phyloP scores from a whole-genome alignment of 2,113 vertebrate species.

The Protobothrops mucrosquamatus region DNA sequence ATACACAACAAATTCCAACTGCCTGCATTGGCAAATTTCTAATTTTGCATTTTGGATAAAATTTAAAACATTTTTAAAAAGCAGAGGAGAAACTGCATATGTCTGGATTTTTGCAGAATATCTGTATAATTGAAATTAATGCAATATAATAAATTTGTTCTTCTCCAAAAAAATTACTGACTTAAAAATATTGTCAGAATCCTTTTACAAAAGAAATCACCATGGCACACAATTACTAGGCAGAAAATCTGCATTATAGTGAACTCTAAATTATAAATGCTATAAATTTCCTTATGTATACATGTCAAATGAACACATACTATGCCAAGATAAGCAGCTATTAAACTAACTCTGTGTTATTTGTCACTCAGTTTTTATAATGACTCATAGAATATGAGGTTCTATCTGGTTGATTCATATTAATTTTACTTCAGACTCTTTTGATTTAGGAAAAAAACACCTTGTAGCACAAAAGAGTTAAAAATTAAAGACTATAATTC shows the following conservation, averaged over 20 bases:
- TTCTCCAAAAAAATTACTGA: neutral
- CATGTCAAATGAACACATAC: neutral
- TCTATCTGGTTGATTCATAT: neutral
- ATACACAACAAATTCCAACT: neutral
- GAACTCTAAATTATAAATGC: neutral
- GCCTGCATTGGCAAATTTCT: neutral
- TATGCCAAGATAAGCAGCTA: neutral
- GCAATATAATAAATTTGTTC: neutral
- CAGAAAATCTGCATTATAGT: neutral
- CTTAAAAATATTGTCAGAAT: neutral
- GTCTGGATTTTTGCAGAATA: neutral
- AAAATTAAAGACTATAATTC: neutral
- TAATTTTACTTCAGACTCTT: neutral
- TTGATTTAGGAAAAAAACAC: neutral
- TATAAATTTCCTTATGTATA: neutral
- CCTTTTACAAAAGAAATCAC: neutral
- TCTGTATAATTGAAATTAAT: neutral
- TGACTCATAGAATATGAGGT: neutral
- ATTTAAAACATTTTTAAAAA: neutral
- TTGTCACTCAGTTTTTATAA: neutral
- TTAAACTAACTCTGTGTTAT: neutral
- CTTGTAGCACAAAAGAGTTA: fast-evolving
- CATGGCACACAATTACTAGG: neutral
- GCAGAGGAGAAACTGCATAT: neutral
- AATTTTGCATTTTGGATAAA: neutral